These are phyloP conservation scores for Garrulus glandarius DNA, from an alignment of 2,797 vertebrate genomes.

Conservation along the genomic window DNA sequence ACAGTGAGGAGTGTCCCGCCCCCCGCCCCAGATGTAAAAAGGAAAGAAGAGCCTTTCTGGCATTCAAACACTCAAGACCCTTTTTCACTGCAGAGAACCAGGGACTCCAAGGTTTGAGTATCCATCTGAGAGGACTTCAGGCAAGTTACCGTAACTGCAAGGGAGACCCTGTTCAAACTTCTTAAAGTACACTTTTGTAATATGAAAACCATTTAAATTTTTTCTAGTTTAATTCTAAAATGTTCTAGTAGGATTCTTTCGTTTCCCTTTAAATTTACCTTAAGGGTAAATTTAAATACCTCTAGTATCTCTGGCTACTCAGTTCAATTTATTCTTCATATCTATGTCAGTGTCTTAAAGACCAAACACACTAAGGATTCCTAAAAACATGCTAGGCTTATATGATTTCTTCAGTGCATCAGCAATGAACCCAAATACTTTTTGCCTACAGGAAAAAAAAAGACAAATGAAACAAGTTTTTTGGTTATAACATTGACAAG, in stretches of 20 bases:
- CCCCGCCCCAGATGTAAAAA: neutral
- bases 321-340: neutral
- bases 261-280: neutral
- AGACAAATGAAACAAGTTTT: neutral
- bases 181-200: neutral
- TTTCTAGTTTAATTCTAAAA: neutral
- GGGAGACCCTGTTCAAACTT: neutral
- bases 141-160: neutral
- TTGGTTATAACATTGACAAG: neutral
- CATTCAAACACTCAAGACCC: neutral
- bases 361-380: neutral
- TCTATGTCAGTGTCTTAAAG: neutral
- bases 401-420: neutral
- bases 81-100: neutral
- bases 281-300: neutral
- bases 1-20: conserved; percentile 13
- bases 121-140: neutral
- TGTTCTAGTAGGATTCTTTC: neutral
- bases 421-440: neutral
- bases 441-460: neutral
- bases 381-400: neutral
- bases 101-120: neutral
- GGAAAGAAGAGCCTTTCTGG: neutral
- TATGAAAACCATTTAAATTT: neutral
- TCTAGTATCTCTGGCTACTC: neutral